Conservation (phyloP, 2,113 vertebrate genomes). For the Eonycteris spelaea region DNA sequence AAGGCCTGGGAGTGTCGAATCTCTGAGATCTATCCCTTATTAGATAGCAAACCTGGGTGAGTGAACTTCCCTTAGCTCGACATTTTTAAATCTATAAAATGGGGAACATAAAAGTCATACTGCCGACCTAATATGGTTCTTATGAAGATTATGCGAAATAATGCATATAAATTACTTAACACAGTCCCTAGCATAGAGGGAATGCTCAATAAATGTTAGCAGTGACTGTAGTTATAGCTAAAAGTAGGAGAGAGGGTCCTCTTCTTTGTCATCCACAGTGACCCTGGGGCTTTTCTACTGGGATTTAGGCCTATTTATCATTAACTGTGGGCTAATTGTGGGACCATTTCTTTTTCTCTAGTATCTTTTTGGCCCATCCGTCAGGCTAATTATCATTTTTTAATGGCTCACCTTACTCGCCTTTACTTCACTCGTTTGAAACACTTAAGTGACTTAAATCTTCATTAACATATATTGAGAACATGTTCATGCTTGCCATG, state of each 20-base stretch:
- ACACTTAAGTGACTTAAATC: slow-evolving; percentile 38
- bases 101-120: not conserved
- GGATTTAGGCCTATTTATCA: not conserved
- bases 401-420: not conserved
- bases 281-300: not conserved
- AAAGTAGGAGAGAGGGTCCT: not conserved
- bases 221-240: not conserved
- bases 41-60: not conserved
- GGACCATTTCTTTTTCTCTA: not conserved
- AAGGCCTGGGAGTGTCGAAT: not conserved
- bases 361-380: not conserved
- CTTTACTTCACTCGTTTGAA: not conserved
- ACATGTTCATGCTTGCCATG: slow-evolving; percentile 12
- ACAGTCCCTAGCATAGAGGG: not conserved
- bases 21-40: not conserved
- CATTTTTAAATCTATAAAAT: not conserved
- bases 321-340: not conserved
- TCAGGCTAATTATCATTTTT: not conserved
- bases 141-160: not conserved
- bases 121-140: not conserved
- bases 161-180: not conserved
- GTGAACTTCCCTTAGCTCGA: not conserved
- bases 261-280: not conserved
- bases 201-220: not conserved
- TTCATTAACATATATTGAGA: slow-evolving; percentile 56